A percentile compares a stretch with the other conserved stretches of the same genome.
Conservation (phyloP, 1,140 invertebrate species). For the Diorhabda sublineata region DNA sequence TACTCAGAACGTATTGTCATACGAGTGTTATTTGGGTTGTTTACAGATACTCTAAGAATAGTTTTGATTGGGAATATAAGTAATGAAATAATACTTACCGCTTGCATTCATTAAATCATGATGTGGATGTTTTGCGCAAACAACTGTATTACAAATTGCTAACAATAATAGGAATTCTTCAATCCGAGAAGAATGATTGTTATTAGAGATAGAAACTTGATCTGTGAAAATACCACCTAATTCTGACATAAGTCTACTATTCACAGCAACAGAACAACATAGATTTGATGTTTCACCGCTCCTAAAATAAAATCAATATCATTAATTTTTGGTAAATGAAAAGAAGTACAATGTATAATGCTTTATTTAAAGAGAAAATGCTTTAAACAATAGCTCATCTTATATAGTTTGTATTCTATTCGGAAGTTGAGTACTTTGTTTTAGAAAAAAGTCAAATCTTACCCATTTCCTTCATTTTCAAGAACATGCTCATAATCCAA, state of each 20-base stretch:
- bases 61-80: no score
- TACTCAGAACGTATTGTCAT: no score
- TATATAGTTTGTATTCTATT: no score
- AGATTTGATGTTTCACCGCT: slow-evolving; percentile 25
- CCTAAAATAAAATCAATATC: slow-evolving; percentile 3
- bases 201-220: slow-evolving; percentile 31
- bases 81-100: slow-evolving; percentile 44
- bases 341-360: background rate
- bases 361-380: no score
- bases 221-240: slow-evolving; percentile 46
- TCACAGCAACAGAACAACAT: slow-evolving; percentile 53
- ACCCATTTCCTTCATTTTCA: slow-evolving; percentile 43
- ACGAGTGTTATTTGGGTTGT: no score
- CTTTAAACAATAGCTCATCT: no score
- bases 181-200: slow-evolving; percentile 51
- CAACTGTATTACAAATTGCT: slow-evolving; percentile 94
- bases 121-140: slow-evolving; percentile 86
- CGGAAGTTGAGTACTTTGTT: background rate
- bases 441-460: slow-evolving; percentile 18
- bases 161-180: slow-evolving; percentile 90
- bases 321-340: background rate
- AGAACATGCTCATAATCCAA: slow-evolving; percentile 83
- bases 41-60: no score
- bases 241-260: slow-evolving; percentile 65
- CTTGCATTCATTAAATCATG: slow-evolving; percentile 83